Evolutionary conservation across 2,888 invertebrate species (phyloP), one percentile per base, ranked within the genome.

Genomic region (Eudemis profundana): DNA sequence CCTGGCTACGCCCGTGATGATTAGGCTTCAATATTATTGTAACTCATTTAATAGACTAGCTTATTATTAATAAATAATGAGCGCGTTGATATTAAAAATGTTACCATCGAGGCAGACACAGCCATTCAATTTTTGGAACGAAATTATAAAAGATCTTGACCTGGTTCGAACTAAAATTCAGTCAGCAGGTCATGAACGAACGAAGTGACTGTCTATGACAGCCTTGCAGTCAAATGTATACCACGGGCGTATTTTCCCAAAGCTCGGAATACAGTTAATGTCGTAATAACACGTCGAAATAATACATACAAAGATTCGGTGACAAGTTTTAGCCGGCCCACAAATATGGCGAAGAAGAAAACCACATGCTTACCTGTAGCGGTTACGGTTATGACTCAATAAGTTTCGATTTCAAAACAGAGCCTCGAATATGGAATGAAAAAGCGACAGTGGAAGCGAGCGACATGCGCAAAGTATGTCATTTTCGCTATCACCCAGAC

Each of bases 141-240:
- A 85, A 85, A 84, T 86, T 86, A 82, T 82, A 78, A 78, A 89
- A 87, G 90, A 87, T 89, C 90, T 90, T 90, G 90, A 90, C 90
- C 90, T 84, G 83, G 81, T 84, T 89, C 84, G 79, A 78, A 79
- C 83, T 83, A 84, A 87, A 90, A 88, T 60, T 89, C 89, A 90
- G 89, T 87, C 88, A 89, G 83, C 87, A 79, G 90, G 90, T 90
- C 90, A 90, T 85, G 90, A 90, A 87, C 90, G 85, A 89, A 88
- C 86, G 89, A 89, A 89, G 89, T 87, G 90, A 90, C 87, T 87
- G 83, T 78, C 80, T 78, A 85, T 83, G 83, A 85, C 83, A 89
- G 82, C 89, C 89, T 90, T 89, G 89, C 82, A 78, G 78, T 69
- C 74, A 78, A 46, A 46, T n/a, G 21, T 77, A 80, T 78, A 83